phyloP scores from a whole-genome alignment of 2,888 invertebrate genomes.

The Colostygia pectinataria region DNA sequence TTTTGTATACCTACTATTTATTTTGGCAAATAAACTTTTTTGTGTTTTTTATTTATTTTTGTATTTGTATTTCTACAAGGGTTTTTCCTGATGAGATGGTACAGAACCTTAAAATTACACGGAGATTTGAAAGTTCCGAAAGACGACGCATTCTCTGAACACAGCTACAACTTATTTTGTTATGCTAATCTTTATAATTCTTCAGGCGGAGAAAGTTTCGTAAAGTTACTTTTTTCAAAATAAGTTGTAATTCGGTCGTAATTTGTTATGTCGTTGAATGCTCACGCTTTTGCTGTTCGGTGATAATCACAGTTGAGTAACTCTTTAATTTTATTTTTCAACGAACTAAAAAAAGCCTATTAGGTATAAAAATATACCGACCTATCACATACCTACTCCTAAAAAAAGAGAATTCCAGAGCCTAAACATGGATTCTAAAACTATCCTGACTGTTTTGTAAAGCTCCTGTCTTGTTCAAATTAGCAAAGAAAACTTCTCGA shows the following conservation, averaged over 20 bases:
- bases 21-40: no score
- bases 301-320: slow-evolving; percentile 4
- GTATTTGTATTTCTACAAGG: no score
- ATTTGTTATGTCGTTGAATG: slow-evolving; percentile 70
- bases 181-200: slow-evolving; percentile 82
- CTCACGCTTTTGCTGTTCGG: slow-evolving; percentile 39
- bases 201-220: slow-evolving; percentile 73
- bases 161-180: slow-evolving; percentile 78
- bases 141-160: slow-evolving; percentile 69
- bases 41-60: no score
- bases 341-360: no score
- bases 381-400: no score
- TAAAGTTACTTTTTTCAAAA: slow-evolving; percentile 75
- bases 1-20: no score
- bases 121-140: slow-evolving; percentile 61
- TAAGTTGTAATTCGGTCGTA: slow-evolving; percentile 77
- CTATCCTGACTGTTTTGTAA: slow-evolving; percentile 71
- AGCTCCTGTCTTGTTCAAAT: slow-evolving; percentile 78
- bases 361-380: no score
- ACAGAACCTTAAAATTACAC: no score
- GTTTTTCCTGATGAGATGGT: no score
- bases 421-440: slow-evolving; percentile 51
- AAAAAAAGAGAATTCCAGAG: neutral
- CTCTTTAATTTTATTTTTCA: neutral
- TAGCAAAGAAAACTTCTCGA: slow-evolving; percentile 80